These are phyloP conservation scores for Bombus confusus DNA, from an alignment of 1,140 invertebrate species.

Conservation along the genomic window DNA sequence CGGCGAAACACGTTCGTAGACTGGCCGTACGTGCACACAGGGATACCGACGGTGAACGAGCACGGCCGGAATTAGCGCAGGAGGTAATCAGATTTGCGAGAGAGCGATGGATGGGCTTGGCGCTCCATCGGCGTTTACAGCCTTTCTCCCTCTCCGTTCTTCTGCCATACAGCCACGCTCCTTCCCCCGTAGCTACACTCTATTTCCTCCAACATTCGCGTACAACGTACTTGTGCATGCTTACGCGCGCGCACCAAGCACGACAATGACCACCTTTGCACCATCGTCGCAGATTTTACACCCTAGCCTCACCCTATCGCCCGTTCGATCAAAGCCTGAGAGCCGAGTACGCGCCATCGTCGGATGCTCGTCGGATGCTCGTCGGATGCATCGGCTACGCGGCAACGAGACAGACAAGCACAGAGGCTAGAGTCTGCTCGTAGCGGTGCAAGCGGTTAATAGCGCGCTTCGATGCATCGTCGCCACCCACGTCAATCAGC, in stretches of 20 bases:
- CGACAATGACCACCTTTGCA: constrained; percentile 27
- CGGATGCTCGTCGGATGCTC: no score
- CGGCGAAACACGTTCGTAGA: not conserved
- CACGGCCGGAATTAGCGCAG: constrained; percentile 4
- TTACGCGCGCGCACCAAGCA: not conserved
- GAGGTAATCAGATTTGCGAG: constrained; percentile 66
- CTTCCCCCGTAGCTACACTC: no score
- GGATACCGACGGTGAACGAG: constrained; percentile 28
- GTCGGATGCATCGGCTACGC: not conserved
- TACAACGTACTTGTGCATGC: not conserved
- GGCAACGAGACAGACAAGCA: not conserved
- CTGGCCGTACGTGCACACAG: not conserved
- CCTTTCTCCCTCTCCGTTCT: constrained; percentile 36
- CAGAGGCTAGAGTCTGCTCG: not conserved
- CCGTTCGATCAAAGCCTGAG: constrained; percentile 63
- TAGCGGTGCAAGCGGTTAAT: constrained; percentile 43
- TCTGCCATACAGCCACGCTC: not conserved
- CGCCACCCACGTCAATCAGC: not conserved
- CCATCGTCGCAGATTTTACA: constrained; percentile 26
- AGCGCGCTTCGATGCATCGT: constrained; percentile 49
- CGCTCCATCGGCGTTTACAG: constrained; percentile 62
- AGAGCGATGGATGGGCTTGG: constrained; percentile 59
- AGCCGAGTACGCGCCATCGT: constrained; percentile 35
- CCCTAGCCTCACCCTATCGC: not conserved
- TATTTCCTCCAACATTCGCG: not conserved